Percentiles rank a stretch among this genome's conserved stretches.
These are phyloP conservation scores for Eleutherodactylus coqui DNA, from an alignment of 2,797 vertebrate genomes.

Conservation along the genomic window DNA sequence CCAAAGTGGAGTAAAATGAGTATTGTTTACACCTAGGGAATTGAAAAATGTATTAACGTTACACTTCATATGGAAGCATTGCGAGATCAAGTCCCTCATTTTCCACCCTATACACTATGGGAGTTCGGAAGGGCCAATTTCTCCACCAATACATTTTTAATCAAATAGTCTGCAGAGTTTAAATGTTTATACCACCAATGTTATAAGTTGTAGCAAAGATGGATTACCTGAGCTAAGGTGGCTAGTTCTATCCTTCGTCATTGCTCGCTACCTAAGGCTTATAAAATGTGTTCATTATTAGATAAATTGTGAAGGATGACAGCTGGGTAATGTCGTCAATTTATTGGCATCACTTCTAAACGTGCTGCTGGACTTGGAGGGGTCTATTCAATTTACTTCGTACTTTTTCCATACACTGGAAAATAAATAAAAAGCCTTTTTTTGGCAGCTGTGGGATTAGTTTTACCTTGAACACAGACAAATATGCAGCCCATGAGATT, in stretches of 20 bases:
- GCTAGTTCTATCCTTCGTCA: constrained; percentile 29
- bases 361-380: constrained; percentile 27
- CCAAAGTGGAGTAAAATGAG: neutral
- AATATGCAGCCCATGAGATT: constrained; percentile 39
- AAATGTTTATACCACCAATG: constrained; percentile 25
- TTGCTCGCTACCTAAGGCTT: constrained; percentile 46
- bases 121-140: neutral
- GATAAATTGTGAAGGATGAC: constrained; percentile 58
- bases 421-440: constrained; percentile 18
- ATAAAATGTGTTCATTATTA: constrained; percentile 49
- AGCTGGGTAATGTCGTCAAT: constrained; percentile 51
- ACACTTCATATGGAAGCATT: neutral
- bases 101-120: neutral
- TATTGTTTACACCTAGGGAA: constrained; percentile 2
- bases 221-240: constrained; percentile 26
- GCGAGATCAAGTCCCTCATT: neutral
- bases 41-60: constrained; percentile 17
- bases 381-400: constrained; percentile 48
- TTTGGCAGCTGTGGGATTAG: constrained; percentile 33
- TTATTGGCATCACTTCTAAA: constrained; percentile 41
- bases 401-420: constrained; percentile 25
- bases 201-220: constrained; percentile 47
- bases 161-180: constrained; percentile 29
- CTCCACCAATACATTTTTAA: constrained; percentile 52
- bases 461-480: constrained; percentile 50